Percentiles rank a stretch among this genome's conserved stretches.
Evolutionary conservation across 2,888 invertebrate species (phyloP).

Genomic region (Auanema freiburgensis): DNA sequence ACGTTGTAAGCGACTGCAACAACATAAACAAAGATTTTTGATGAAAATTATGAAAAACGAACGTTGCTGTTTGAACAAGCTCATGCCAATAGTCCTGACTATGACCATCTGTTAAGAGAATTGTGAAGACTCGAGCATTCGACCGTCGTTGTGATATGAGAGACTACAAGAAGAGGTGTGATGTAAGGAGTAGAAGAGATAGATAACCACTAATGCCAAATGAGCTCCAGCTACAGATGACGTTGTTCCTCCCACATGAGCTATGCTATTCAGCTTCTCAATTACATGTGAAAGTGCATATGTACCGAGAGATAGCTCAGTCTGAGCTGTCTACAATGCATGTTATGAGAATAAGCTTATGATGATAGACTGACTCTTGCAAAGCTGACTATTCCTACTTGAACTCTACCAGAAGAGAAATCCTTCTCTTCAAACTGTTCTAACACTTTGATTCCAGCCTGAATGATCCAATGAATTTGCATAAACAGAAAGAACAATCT

Average conservation of each 20-base stretch:
- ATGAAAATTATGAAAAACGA: neutral
- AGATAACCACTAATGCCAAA: conserved; percentile 24
- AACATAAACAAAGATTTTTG: conserved; percentile 1
- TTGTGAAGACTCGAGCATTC: conserved; percentile 34
- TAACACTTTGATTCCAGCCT: conserved; percentile 20
- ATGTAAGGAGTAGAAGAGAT: neutral
- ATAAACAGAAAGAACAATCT: too few species aligned
- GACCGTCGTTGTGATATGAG: conserved; percentile 14
- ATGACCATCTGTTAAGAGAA: conserved; percentile 45
- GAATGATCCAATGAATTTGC: neutral
- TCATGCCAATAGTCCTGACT: conserved; percentile 34
- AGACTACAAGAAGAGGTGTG: conserved; percentile 2
- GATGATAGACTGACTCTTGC: conserved; percentile 17
- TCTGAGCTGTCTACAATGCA: conserved; percentile 15
- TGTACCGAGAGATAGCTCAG: conserved; percentile 14
- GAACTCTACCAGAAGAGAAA: conserved; percentile 10
- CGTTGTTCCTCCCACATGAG: conserved; percentile 41
- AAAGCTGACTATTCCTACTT: conserved; percentile 28
- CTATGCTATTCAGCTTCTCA: conserved; percentile 27
- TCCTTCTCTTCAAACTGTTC: conserved; percentile 11
- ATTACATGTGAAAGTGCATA: conserved; percentile 26
- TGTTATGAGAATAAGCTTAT: neutral
- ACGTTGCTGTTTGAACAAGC: conserved; percentile 26
- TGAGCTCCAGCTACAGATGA: conserved; percentile 32
- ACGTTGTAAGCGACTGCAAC: neutral